Evolutionary conservation across 2,113 vertebrate genomes (phyloP).

Genomic region (Puffinus mauretanicus): DNA sequence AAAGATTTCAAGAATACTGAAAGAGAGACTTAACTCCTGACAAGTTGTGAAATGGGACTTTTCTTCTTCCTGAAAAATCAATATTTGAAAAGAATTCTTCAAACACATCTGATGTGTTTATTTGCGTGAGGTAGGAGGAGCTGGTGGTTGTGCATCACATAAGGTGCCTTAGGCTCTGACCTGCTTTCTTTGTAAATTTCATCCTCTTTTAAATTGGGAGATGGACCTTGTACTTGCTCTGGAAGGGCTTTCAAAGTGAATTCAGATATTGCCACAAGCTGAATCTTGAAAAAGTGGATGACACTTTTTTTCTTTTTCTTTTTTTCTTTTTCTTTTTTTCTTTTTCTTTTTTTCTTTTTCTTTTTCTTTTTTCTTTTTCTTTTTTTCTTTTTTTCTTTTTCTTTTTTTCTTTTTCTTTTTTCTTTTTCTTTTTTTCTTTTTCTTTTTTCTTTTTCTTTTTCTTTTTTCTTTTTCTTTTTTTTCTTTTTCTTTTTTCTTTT

Average conservation of each 20-base stretch:
- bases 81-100: neutral
- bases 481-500: too few species aligned
- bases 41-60: neutral
- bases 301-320: neutral
- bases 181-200: neutral
- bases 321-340: too few species aligned
- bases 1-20: neutral
- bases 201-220: neutral
- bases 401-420: neutral
- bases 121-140: neutral
- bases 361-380: neutral
- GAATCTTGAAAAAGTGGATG: neutral
- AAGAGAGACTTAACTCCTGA: neutral
- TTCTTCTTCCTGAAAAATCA: neutral
- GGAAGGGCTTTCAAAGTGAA: neutral
- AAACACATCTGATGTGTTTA: rapidly evolving
- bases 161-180: neutral
- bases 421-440: neutral
- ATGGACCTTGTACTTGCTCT: neutral
- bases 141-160: neutral
- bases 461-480: too few species aligned
- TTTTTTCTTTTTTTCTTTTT: neutral
- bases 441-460: too few species aligned
- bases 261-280: neutral
- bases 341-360: neutral